These are phyloP conservation scores for Hemicordylus capensis DNA, from an alignment of 2,113 vertebrate genomes.

Conservation along the genomic window DNA sequence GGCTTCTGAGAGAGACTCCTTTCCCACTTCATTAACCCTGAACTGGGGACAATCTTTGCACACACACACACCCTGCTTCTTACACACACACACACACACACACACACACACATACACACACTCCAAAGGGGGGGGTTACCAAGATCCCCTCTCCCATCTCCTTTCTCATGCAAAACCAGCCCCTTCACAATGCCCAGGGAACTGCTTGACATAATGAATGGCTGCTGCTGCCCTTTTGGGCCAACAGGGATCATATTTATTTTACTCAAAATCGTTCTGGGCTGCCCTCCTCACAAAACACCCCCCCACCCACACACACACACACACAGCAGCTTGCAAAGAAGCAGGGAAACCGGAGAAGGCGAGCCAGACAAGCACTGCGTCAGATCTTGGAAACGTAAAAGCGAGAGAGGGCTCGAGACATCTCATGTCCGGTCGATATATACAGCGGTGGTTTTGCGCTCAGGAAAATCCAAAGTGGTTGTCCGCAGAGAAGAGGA, in stretches of 20 bases:
- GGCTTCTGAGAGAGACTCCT: constrained; percentile 90
- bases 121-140: constrained; percentile 85
- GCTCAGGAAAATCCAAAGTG: too few relatives aligned
- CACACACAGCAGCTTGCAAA: too few relatives aligned
- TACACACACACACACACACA: constrained; percentile 52
- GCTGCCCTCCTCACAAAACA: too few relatives aligned
- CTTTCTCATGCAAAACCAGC: constrained; percentile 91
- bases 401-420: too few relatives aligned
- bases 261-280: neutral
- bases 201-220: constrained; percentile 81
- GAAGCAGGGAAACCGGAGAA: too few relatives aligned
- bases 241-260: constrained; percentile 47
- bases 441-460: too few relatives aligned
- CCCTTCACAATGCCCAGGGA: constrained; percentile 75
- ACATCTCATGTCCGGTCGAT: too few relatives aligned
- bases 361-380: too few relatives aligned
- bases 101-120: neutral
- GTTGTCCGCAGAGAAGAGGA: too few relatives aligned
- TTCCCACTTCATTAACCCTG: constrained; percentile 99
- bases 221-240: constrained; percentile 81
- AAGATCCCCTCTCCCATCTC: constrained; percentile 66
- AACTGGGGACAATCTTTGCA: constrained; percentile 84
- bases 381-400: too few relatives aligned
- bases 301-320: too few relatives aligned
- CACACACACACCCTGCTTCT: neutral